Evolutionary conservation across 2,888 invertebrate genomes (phyloP).

Genomic region (Diarsia brunnea): DNA sequence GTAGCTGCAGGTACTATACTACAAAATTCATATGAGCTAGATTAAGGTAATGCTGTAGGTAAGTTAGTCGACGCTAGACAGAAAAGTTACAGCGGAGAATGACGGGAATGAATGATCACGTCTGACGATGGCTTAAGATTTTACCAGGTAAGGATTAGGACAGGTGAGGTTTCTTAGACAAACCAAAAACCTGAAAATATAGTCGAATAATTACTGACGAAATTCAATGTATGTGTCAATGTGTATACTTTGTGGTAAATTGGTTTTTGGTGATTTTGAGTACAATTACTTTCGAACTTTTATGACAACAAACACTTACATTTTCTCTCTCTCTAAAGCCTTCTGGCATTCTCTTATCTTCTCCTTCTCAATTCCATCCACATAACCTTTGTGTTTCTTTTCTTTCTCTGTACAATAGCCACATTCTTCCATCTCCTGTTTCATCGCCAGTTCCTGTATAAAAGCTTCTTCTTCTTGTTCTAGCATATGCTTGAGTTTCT

Average conservation of each 20-base stretch:
- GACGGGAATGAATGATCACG: neutral
- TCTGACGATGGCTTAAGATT: neutral
- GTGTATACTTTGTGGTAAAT: neutral
- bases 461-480: constrained; percentile 78
- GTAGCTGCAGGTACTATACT: neutral
- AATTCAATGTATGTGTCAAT: neutral
- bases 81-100: neutral
- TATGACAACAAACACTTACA: constrained; percentile 74
- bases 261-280: neutral
- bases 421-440: constrained; percentile 77
- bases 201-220: neutral
- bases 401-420: constrained; percentile 79
- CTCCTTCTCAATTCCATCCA: constrained; percentile 80
- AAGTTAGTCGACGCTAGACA: neutral
- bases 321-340: constrained; percentile 85
- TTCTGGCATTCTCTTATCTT: constrained; percentile 82
- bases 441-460: constrained; percentile 76
- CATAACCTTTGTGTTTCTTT: constrained; percentile 71
- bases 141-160: neutral
- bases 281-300: neutral
- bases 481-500: constrained; percentile 77
- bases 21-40: neutral
- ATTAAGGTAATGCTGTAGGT: neutral
- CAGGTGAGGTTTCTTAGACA: neutral
- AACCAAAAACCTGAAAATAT: neutral